Conservation (phyloP, 2,113 vertebrate species). For the Nothocercus julius region DNA sequence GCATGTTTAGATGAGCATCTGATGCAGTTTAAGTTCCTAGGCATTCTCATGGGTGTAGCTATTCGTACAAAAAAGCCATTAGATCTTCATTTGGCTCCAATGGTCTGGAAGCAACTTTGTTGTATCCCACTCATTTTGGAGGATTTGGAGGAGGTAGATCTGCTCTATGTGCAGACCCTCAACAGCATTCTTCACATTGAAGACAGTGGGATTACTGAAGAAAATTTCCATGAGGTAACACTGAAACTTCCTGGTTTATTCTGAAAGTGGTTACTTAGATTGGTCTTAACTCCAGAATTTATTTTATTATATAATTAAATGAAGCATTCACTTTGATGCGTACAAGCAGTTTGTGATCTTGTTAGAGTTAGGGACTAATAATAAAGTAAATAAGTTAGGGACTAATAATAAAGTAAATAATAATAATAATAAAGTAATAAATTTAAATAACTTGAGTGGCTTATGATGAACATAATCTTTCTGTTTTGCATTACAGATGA, state of each 20-base stretch:
- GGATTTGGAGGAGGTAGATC: slow-evolving; percentile 88
- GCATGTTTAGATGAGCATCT: slow-evolving; percentile 85
- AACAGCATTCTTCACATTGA: slow-evolving; percentile 93
- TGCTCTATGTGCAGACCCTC: slow-evolving; percentile 88
- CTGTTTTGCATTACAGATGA: slow-evolving; percentile 78
- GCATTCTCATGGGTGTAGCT: slow-evolving; percentile 89
- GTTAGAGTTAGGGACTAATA: not conserved
- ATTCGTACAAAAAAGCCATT: slow-evolving; percentile 89
- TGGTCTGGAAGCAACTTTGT: slow-evolving; percentile 90
- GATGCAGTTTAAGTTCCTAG: slow-evolving; percentile 88
- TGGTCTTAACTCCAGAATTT: not conserved
- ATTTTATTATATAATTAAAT: not conserved
- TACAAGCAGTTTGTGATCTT: not conserved
- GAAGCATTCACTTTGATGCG: not conserved
- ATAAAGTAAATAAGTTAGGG: not conserved
- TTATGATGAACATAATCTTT: not conserved
- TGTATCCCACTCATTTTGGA: slow-evolving; percentile 86
- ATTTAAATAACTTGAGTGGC: not conserved
- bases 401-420: too few relatives aligned
- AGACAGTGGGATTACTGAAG: slow-evolving; percentile 89
- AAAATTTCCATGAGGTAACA: slow-evolving; percentile 87
- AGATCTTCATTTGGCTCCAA: slow-evolving; percentile 86
- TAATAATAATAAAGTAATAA: not conserved
- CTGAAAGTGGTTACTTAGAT: not conserved
- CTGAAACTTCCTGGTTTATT: not conserved